Percentiles rank a stretch among this genome's conserved stretches.
phyloP scores from a whole-genome alignment of 2,113 vertebrate genomes.

The Piliocolobus tephrosceles region DNA sequence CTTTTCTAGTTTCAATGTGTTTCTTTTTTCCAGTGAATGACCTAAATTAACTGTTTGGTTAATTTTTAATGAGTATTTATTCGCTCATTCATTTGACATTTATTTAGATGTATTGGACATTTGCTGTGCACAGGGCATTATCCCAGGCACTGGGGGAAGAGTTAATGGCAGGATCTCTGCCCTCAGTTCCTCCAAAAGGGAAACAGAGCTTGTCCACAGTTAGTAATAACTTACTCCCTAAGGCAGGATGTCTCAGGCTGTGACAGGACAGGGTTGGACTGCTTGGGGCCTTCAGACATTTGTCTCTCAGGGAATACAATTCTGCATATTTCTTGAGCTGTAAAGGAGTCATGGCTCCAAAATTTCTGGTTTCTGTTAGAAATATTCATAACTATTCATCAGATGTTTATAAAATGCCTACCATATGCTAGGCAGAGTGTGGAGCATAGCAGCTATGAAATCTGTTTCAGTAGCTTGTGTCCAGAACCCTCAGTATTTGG shows the following conservation, averaged over 20 bases:
- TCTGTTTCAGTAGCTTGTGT: neutral
- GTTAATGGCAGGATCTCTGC: neutral
- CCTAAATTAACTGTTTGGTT: slow-evolving; percentile 68
- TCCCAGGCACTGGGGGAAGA: neutral
- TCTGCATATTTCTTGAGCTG: neutral
- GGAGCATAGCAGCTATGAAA: neutral
- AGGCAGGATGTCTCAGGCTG: neutral
- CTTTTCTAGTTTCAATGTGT: slow-evolving; percentile 67
- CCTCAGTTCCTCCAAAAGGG: neutral
- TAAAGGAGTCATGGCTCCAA: neutral
- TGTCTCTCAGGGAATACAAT: neutral
- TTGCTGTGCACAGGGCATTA: slow-evolving; percentile 11
- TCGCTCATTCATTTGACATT: slow-evolving; percentile 42
- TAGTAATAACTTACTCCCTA: neutral
- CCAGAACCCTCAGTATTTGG: neutral
- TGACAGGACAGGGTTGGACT: neutral
- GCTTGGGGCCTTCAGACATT: neutral
- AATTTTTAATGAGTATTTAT: slow-evolving; percentile 74
- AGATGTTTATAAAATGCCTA: neutral
- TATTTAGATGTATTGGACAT: slow-evolving; percentile 60
- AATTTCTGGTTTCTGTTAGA: neutral
- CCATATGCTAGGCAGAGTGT: neutral
- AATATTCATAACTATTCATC: neutral
- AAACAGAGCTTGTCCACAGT: neutral
- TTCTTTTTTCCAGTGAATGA: slow-evolving; percentile 69